These are phyloP conservation scores for Flexamia atlantica DNA, from an alignment of 2,888 invertebrate genomes.

Conservation along the genomic window DNA sequence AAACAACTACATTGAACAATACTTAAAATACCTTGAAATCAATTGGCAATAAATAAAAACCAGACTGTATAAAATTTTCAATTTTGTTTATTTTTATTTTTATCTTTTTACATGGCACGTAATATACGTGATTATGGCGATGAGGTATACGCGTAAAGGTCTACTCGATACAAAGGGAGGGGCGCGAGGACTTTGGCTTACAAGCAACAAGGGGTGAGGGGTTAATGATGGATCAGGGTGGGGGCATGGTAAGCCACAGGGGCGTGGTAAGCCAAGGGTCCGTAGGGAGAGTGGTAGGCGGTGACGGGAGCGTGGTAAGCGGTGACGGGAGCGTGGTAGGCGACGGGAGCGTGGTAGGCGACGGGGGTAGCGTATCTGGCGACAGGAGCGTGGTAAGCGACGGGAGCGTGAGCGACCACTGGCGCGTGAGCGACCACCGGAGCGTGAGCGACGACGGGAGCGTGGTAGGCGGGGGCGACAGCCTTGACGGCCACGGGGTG, in stretches of 20 bases:
- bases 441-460: slow-evolving; percentile 71
- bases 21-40: too few relatives aligned
- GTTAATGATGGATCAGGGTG: slow-evolving; percentile 21
- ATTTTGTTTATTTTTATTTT: slow-evolving; percentile 49
- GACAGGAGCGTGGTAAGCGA: slow-evolving; percentile 70
- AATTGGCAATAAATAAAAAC: too few relatives aligned
- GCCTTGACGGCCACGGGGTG: slow-evolving; percentile 70
- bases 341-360: slow-evolving; percentile 62
- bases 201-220: slow-evolving; percentile 3
- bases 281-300: slow-evolving; percentile 64
- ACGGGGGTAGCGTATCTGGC: slow-evolving; percentile 67
- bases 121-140: slow-evolving; percentile 49
- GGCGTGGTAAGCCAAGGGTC: slow-evolving; percentile 57
- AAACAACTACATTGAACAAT: too few relatives aligned
- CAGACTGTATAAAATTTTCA: background rate
- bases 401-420: slow-evolving; percentile 72
- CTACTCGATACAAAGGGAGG: slow-evolving; percentile 10
- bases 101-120: slow-evolving; percentile 49
- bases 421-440: slow-evolving; percentile 53
- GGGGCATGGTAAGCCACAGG: slow-evolving; percentile 62
- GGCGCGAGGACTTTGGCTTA: slow-evolving; percentile 46
- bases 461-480: slow-evolving; percentile 73
- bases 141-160: slow-evolving; percentile 33
- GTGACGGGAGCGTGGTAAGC: slow-evolving; percentile 62
- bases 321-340: slow-evolving; percentile 59